Base-by-base conservation (phyloP, 1,140 invertebrate species). In the Idris sp. region DNA sequence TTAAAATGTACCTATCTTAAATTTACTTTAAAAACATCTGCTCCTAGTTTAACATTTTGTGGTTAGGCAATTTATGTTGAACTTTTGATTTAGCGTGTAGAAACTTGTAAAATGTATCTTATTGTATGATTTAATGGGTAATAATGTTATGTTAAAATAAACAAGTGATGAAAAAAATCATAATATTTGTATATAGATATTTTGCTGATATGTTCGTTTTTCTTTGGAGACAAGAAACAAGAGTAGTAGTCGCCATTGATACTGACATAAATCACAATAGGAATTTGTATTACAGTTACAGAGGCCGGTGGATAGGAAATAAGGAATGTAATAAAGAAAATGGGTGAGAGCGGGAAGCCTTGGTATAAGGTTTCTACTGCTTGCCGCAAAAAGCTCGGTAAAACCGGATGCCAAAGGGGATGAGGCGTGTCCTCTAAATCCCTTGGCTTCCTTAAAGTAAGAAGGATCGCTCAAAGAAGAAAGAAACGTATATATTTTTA, bases 241-340 rank as follows among this genome's bases (percentile, higher is more conserved):
- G 78, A 76, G 68, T 62, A 79, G 73, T 78, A 67, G 79, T 83
- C 79, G 82, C 81, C 83, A 86, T 87, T 88, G 84, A 87, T 87
- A 88, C 83, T 84, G 84, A 86, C 85, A 87, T 88, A 86, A 88
- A 88, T 88, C 86, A 87, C 85, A 88, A 88, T 88, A 87, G 85
- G 86, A 88, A 88, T 88, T 88, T 88, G 86, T 88, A 88, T 86
- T 88, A 88, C 86, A 86, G 85, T 86, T 88, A 84, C 82, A 81
- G 83, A 81, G 81, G 79, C 84, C 85, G 81, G 81, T 83, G 81
- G 82, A 86, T 87, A 86, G 84, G 83, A 87, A 86, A 87, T 87
- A 87, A 87, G 86, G 85, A 88, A 88, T 88, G 86, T 88, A 88
- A 88, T 88, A 87, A 88, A 88, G 86, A 88, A 88, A 88, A 87